Base-by-base conservation (phyloP, 2,113 vertebrate genomes). In the Noturus placidus region DNA sequence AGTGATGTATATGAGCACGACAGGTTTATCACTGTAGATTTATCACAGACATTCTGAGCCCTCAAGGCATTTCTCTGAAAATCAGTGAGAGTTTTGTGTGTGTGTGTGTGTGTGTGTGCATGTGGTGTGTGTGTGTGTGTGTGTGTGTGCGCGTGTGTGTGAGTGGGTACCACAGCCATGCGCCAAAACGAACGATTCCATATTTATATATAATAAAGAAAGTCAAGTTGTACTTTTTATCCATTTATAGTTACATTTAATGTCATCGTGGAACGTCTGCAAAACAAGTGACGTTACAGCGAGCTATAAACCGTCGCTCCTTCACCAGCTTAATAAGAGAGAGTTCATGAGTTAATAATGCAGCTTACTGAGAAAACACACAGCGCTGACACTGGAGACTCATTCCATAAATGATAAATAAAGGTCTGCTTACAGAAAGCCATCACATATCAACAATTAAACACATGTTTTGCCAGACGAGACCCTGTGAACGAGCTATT, bases 21-120 rank as follows among this genome's bases (percentile, higher is more conserved):
- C 38, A 76, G 72, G 20, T 42, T 76, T 50, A 50, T 42, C 72
- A 50, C 72, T 76, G 25, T 50, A 76, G 72, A 76, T 76, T 76
- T 76, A 76, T 76, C 42, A 76, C 72, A 76, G 9, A 76, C 42
- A 42, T 38, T 46, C 42, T 0, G 9, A 76, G n/a, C 38, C 42
- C 42, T 76, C 22, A 2, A 76, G 72, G 42, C 25, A 4, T 50
- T 22, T 76, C 72, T 76, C 22, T 50, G 27, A 52, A 78, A 11
- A n/a, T 78, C 42, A n/a, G 5, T 13, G 35, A 5, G 42, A 25
- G 72, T 74, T 72, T 13, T 72, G 69, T 30, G 70, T 42, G 70
- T 42, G 72, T 76, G 38, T 76, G 72, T 76, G 38, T 46, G 72
- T 20, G 20, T 54, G 76, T 76, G 35, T n/a, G 42, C 6, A 5